Conservation (phyloP, 2,797 vertebrate species). For the Liasis olivaceus region DNA sequence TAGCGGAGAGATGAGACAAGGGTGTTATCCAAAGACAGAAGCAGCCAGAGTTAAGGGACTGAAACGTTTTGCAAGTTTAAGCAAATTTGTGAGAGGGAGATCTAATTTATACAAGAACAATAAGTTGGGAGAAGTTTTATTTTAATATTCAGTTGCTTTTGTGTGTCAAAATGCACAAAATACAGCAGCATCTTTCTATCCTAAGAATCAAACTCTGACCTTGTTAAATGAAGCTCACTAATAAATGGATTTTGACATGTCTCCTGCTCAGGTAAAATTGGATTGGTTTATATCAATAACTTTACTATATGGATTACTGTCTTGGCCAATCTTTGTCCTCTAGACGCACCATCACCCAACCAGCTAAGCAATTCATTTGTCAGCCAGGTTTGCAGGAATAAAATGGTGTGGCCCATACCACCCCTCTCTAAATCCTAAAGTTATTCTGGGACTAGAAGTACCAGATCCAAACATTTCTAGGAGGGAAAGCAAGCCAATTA, state of each 20-base stretch:
- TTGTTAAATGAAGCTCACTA: neutral
- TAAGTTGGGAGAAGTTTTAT: neutral
- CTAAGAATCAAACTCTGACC: neutral
- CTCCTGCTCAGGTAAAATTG: neutral
- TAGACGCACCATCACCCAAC: neutral
- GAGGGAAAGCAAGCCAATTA: neutral
- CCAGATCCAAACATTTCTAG: neutral
- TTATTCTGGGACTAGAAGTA: neutral
- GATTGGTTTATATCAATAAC: neutral
- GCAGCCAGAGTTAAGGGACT: too few species aligned
- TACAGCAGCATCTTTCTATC: neutral
- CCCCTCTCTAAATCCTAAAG: neutral
- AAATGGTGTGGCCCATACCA: too few species aligned
- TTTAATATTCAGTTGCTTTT: neutral
- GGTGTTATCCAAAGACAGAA: too few species aligned
- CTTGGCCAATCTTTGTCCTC: neutral
- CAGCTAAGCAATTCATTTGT: neutral
- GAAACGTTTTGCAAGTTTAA: neutral
- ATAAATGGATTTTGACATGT: neutral
- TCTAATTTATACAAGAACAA: neutral
- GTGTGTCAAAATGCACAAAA: neutral
- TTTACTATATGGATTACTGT: neutral
- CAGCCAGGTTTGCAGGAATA: neutral
- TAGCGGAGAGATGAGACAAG: too few species aligned
- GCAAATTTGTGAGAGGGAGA: neutral